Conservation (phyloP, 2,113 vertebrate genomes). For the Gnathonemus echidnorhynchus region DNA sequence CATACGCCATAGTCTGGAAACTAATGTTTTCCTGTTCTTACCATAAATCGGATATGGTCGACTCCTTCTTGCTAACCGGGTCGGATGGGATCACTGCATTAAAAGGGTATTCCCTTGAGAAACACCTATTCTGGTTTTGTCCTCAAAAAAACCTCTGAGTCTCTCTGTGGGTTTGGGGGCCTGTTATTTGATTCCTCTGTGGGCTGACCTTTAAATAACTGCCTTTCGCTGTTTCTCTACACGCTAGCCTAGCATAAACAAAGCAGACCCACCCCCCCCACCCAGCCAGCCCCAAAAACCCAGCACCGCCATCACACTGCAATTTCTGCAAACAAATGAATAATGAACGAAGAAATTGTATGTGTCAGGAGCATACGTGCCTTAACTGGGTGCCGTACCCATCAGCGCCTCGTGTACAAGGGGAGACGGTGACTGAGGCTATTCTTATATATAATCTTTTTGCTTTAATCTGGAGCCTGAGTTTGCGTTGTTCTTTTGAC, state of each 20-base stretch:
- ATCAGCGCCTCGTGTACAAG: not conserved
- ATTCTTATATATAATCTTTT: not conserved
- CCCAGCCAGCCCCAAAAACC: constrained; percentile 1
- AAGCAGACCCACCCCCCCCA: constrained; percentile 44
- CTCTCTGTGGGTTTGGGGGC: constrained; percentile 49
- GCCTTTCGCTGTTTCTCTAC: constrained; percentile 63
- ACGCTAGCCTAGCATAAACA: constrained; percentile 61
- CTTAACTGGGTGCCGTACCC: not conserved
- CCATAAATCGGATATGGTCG: not conserved
- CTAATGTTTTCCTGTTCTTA: not conserved
- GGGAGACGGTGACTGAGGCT: constrained; percentile 8
- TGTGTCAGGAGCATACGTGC: constrained; percentile 7
- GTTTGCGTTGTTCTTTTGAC: constrained; percentile 7
- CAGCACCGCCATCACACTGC: not conserved
- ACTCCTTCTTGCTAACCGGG: constrained; percentile 6
- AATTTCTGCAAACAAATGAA: constrained; percentile 23
- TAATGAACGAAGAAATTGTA: constrained; percentile 18
- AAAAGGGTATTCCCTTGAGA: constrained; percentile 54
- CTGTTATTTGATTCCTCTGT: constrained; percentile 67
- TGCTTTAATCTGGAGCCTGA: constrained; percentile 8
- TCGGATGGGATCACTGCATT: constrained; percentile 56
- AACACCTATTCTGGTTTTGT: constrained; percentile 61
- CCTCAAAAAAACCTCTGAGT: constrained; percentile 51
- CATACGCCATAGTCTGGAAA: not conserved
- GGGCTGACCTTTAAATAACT: constrained; percentile 75